Evolutionary conservation across 2,888 invertebrate species (phyloP), one percentile per base, ranked within the genome.

Genomic region (Cerceris rybyensis): DNA sequence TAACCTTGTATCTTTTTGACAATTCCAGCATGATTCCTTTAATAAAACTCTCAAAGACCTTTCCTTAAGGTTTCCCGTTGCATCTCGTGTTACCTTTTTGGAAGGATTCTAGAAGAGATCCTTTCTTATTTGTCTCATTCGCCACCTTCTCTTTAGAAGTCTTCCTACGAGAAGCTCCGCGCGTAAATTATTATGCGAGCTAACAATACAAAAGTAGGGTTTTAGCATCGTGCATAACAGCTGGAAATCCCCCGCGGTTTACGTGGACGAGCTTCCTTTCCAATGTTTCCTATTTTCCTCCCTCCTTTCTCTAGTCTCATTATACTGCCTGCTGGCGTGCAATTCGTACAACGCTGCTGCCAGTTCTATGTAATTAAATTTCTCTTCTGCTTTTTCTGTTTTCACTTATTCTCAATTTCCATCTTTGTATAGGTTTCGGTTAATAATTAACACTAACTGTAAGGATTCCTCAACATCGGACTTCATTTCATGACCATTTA

Each of bases 161-260:
- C 75, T 78, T 81, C 58, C 73, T 70, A 55, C 73, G 73, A 68
- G 76, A 52, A 58, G 63, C 64, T 55, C 74, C 61, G 83, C 82
- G 49, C 82, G 80, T 86, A 78, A 87, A 87, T 88, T 86, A 88
- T 87, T 88, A 87, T 82, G 81, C 79, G 78, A 80, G 85, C 81
- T 82, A 86, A 87, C 88, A 87, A 86, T 81, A 72, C 77, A 75
- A 78, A 70, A 86, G 76, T 66, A 63, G 82, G 75, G 80, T 72
- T 63, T 67, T 75, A 69, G 61, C 73, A 65, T 78, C 77, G 70
- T 70, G 80, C 79, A 84, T 82, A 87, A 75, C 80, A 82, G 65
- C 71, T 55, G 54, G 46, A 67, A 70, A 75, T 84, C 85, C 80
- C 82, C 63, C 50, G 75, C 60, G 84, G 74, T 78, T 80, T 77